Evolutionary conservation across 1,140 invertebrate genomes (phyloP), one percentile per base, ranked within the genome.

Genomic region (Heterodera carotae): DNA sequence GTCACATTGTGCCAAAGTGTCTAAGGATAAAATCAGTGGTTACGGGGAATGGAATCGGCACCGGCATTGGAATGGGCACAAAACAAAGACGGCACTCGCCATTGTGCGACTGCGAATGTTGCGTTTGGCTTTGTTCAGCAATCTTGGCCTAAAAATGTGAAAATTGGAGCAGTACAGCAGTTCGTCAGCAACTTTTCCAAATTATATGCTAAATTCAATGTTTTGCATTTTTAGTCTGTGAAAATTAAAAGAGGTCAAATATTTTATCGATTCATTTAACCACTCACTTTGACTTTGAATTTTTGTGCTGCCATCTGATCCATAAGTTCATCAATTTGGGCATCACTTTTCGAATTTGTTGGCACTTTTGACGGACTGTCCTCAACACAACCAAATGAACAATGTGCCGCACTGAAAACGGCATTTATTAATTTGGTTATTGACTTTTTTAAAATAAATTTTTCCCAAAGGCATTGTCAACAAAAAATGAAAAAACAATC

Each of bases 261-360:
- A 22, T 18, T 12, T 43, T 6, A 43, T 43, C 48, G 22, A 56
- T 56, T 22, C 12, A 18, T 56, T 56, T 43, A 39, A 8, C 12
- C n/a, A 10, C 60, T n/a, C 60, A 66, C 62, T 6, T 66, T 31
- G 29, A 4, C 62, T 27, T 6, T 27, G 7, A 31, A 22, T 34
- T 22, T 66, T 34, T 66, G 62, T 12, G 29, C 62, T 7, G 18
- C 22, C 60, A 66, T 66, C 22, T 66, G 62, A 34, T 66, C 62
- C 62, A 66, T 66, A 31, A 66, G 27, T 31, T 66, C 27, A n/a
- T 66, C 62, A 34, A 66, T 66, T 66, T 66, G 62, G 15, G 27
- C 29, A 27, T 66, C 62, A 22, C 48, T 56, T 56, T 56, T 18
- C 22, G 48, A 56, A 22, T 22, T 56, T 56, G 12, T 56, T 22